These are phyloP conservation scores for Cranoglanis bouderius DNA, from an alignment of 2,113 vertebrate genomes.

Conservation along the genomic window DNA sequence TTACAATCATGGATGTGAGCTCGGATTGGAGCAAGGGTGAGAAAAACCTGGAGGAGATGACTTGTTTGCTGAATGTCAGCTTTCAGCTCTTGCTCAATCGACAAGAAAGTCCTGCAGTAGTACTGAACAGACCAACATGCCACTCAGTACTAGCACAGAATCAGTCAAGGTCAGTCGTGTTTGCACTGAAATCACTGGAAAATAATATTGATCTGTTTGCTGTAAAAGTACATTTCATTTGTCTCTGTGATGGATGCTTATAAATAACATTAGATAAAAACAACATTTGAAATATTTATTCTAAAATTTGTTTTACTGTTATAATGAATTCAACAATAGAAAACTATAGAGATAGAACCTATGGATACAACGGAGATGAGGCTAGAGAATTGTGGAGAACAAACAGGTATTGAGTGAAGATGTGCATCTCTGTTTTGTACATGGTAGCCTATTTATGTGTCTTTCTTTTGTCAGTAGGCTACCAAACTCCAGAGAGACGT, in stretches of 20 bases:
- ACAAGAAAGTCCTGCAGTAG: background rate
- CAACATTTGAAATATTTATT: background rate
- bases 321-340: background rate
- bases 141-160: background rate
- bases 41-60: constrained; percentile 55
- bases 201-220: background rate
- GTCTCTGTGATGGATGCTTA: background rate
- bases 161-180: background rate
- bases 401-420: background rate
- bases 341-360: background rate
- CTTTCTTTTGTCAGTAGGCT: background rate
- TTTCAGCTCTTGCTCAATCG: background rate
- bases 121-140: background rate
- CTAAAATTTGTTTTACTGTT: background rate
- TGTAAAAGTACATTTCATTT: background rate
- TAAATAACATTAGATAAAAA: background rate
- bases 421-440: background rate
- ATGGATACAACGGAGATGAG: too few species aligned
- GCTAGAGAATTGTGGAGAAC: background rate
- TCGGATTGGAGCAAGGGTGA: background rate
- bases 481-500: background rate
- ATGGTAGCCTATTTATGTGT: background rate
- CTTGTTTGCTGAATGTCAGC: constrained; percentile 56
- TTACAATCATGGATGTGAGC: constrained; percentile 62
- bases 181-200: background rate